Percentiles rank a stretch among this genome's conserved stretches.
These are phyloP conservation scores for Elmis aenea DNA, from an alignment of 2,888 invertebrate genomes.

Conservation along the genomic window DNA sequence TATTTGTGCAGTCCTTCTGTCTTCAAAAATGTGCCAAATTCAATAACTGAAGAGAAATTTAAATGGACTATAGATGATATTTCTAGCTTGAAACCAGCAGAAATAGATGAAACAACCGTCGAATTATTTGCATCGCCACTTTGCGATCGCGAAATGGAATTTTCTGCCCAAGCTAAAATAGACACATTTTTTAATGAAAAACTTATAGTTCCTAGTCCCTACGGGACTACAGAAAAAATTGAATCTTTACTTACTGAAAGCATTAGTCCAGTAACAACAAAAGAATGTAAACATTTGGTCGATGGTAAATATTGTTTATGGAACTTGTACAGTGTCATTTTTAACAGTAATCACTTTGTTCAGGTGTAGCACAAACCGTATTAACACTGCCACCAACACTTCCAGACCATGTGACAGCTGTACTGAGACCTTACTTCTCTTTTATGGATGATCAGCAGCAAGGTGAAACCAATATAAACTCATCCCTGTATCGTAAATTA, in stretches of 20 bases:
- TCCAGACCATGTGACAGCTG: slow-evolving; percentile 58
- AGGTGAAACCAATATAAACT: slow-evolving; percentile 20
- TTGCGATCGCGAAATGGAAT: slow-evolving; percentile 61
- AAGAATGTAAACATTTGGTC: slow-evolving; percentile 2
- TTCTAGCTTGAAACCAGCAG: slow-evolving; percentile 61
- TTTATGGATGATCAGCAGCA: slow-evolving; percentile 47
- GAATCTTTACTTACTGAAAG: slow-evolving; percentile 20
- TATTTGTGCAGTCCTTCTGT: slow-evolving; percentile 41
- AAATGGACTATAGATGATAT: slow-evolving; percentile 69
- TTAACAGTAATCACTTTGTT: slow-evolving; percentile 28
- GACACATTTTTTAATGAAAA: slow-evolving; percentile 49
- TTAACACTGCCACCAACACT: slow-evolving; percentile 60
- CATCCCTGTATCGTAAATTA: slow-evolving; percentile 37
- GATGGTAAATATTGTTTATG: slow-evolving; percentile 13
- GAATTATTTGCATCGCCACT: slow-evolving; percentile 58
- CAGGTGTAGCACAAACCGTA: slow-evolving; percentile 62
- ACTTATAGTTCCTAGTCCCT: slow-evolving; percentile 45
- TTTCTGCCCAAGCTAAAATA: slow-evolving; percentile 62
- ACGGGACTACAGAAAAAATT: slow-evolving; percentile 23
- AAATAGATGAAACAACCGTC: slow-evolving; percentile 60
- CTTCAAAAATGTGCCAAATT: slow-evolving; percentile 40
- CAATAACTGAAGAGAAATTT: slow-evolving; percentile 50
- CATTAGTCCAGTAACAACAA: slow-evolving; percentile 14
- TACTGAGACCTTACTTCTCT: slow-evolving; percentile 58
- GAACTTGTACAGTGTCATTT: slow-evolving; percentile 5